Base-by-base conservation (phyloP, 2,797 vertebrate species). In the Myoxocephalus aenaeus region DNA sequence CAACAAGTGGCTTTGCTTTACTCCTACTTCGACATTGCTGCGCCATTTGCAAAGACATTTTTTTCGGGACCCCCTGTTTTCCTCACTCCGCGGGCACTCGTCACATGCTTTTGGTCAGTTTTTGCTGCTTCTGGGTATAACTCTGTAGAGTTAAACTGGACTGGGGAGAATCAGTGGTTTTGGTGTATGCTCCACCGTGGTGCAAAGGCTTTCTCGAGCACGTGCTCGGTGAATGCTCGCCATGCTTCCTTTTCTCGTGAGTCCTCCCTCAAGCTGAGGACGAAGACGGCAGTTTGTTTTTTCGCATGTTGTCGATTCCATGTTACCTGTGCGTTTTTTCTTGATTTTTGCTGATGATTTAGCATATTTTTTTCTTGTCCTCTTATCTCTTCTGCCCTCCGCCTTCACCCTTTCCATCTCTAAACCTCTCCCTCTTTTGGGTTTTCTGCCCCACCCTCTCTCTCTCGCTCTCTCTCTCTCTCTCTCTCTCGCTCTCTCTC, bases 1-100 rank as follows among this genome's bases (percentile, higher is more conserved):
- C 91, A 95, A 94, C 93, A 95, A 94, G 93, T 95, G 91, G 89
- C 89, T 93, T 87, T 78, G 81, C 84, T 86, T 81, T 72, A 50
- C 77, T 84, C 77, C 77, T 73, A 51, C 72, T 86, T 84, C 75
- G 34, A 76, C 75, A 42, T 75, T 59, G 65, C 82, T 40, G 79
- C 85, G 73, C 84, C 86, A 86, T 89, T 83, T 65, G 70, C 10
- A 34, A 71, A 85, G 77, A 72, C 32, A 5, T 72, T 22, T 17
- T 17, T 57, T 29, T 15, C 12, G 11, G 81, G 74, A 64, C 18
- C 58, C 32, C 6, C 0, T 8, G 12, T 73, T 80, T 80, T 73
- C 70, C 68, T 63, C 51, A 8, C 40, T 53, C 13, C 5, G 1
- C 15, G 12, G 34, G 17, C 68, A 1, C 59, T 15, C 32, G 48